These are phyloP conservation scores for Papilio glaucus DNA, from an alignment of 1,140 invertebrate species.

Conservation along the genomic window DNA sequence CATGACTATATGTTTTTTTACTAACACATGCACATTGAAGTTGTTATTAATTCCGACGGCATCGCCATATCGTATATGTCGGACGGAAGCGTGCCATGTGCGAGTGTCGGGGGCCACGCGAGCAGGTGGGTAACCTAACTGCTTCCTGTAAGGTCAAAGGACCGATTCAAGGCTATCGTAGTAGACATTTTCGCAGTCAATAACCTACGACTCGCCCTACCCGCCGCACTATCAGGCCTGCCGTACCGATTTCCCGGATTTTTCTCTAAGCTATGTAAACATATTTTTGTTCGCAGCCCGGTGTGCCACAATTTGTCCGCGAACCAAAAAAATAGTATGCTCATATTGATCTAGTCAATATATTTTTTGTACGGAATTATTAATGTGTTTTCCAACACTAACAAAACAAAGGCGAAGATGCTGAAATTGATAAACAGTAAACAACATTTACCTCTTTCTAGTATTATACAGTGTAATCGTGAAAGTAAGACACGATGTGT, in stretches of 20 bases:
- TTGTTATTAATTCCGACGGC: slow-evolving; percentile 18
- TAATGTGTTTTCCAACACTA: neutral
- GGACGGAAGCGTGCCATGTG: slow-evolving; percentile 45
- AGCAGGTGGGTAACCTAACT: slow-evolving; percentile 69
- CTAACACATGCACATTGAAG: neutral
- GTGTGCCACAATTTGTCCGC: neutral
- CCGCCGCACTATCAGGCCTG: neutral
- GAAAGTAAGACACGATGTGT: no score
- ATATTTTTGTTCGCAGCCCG: slow-evolving; percentile 19
- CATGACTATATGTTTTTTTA: neutral
- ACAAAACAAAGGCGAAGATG: neutral
- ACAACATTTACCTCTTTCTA: neutral
- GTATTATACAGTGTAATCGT: neutral
- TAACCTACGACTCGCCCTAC: slow-evolving; percentile 61
- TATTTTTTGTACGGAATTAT: neutral
- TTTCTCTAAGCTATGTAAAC: neutral
- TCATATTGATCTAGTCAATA: slow-evolving; percentile 2
- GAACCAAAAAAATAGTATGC: neutral
- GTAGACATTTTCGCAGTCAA: slow-evolving; percentile 65
- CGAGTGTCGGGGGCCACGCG: slow-evolving; percentile 54
- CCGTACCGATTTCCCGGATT: slow-evolving; percentile 1
- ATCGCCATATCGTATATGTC: slow-evolving; percentile 24
- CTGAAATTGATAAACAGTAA: slow-evolving; percentile 2
- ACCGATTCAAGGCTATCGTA: slow-evolving; percentile 66
- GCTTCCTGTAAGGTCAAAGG: slow-evolving; percentile 67